Conservation (phyloP, 30 jellyfish, hydroid and myxozoan genomes). For the Aurelia sp. region DNA sequence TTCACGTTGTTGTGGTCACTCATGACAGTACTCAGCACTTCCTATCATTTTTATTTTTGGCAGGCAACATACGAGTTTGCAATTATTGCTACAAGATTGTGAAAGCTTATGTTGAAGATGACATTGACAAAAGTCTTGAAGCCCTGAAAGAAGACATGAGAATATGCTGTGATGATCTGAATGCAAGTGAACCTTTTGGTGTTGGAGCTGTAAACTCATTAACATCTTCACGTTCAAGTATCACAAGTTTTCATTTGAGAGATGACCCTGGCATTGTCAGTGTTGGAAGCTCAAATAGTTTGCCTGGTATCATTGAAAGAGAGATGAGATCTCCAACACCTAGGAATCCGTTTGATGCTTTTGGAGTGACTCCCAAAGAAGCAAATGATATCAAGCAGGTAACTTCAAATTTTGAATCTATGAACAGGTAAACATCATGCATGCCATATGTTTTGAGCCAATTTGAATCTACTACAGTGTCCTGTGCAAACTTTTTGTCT, state of each 20-base stretch:
- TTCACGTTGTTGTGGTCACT: too few relatives aligned
- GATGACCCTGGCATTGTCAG: slow-evolving; percentile 60
- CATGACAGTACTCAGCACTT: too few relatives aligned
- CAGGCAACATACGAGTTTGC: slow-evolving; percentile 96
- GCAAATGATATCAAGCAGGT: slow-evolving; percentile 95
- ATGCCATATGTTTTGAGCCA: too few relatives aligned
- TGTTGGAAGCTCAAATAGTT: slow-evolving; percentile 67
- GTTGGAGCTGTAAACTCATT: slow-evolving; percentile 63
- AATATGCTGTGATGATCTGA: slow-evolving; percentile 43
- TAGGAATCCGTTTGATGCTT: slow-evolving; percentile 90
- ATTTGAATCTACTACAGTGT: too few relatives aligned
- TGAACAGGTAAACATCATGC: too few relatives aligned
- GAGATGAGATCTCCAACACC: slow-evolving; percentile 79
- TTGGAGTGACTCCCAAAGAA: slow-evolving; percentile 97
- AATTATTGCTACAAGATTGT: slow-evolving; percentile 92
- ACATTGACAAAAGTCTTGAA: slow-evolving; percentile 82
- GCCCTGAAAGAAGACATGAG: slow-evolving; percentile 89
- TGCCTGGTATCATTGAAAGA: slow-evolving; percentile 79
- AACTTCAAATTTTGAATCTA: neutral
- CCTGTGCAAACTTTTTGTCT: too few relatives aligned
- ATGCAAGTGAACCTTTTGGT: slow-evolving; percentile 67
- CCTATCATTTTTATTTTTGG: neutral
- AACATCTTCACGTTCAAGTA: slow-evolving; percentile 73
- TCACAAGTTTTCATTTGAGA: slow-evolving; percentile 31
- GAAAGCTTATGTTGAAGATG: slow-evolving; percentile 89